Conservation (phyloP, 2,113 vertebrate genomes). For the Puntigrus tetrazona region DNA sequence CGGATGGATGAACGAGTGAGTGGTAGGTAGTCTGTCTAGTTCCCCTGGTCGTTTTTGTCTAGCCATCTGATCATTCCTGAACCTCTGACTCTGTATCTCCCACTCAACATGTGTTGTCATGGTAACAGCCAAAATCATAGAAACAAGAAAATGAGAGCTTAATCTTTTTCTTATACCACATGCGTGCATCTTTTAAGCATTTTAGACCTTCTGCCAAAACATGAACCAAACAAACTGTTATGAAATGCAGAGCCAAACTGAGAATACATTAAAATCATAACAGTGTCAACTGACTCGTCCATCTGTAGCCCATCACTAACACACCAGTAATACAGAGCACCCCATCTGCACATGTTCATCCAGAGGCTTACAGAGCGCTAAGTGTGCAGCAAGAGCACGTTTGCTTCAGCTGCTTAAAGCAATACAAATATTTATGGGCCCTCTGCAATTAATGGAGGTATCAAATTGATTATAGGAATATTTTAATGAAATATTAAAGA, state of each 20-base stretch:
- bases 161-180: neutral
- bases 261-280: neutral
- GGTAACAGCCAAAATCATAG: neutral
- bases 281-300: slow-evolving; percentile 8
- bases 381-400: neutral
- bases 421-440: neutral
- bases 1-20: neutral
- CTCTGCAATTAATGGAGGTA: neutral
- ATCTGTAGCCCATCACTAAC: neutral
- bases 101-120: slow-evolving; percentile 14
- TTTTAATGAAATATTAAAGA: neutral
- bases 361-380: neutral
- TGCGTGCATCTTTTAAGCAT: neutral
- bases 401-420: neutral
- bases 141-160: neutral
- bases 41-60: neutral
- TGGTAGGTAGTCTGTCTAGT: neutral
- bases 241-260: slow-evolving; percentile 1
- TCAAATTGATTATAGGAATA: neutral
- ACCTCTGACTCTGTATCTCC: slow-evolving; percentile 6
- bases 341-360: slow-evolving; percentile 15
- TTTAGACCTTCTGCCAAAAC: neutral
- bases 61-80: slow-evolving; percentile 32
- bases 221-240: neutral
- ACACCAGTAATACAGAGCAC: neutral